A percentile compares a stretch with the other conserved stretches of the same genome.
These are phyloP conservation scores for Acleris sparsana DNA, from an alignment of 2,888 invertebrate species.

Conservation along the genomic window DNA sequence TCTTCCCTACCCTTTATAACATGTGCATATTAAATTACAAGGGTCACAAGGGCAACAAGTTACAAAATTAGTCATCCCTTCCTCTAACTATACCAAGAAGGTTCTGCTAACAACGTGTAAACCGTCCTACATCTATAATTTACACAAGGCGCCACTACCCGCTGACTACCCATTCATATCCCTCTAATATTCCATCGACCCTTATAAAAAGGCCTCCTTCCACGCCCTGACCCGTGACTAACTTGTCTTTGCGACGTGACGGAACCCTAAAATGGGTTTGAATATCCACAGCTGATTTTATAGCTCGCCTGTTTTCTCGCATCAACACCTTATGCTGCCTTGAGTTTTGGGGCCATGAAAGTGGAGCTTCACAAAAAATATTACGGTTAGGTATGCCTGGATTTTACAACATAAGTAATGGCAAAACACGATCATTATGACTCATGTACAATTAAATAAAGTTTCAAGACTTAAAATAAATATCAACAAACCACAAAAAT, in stretches of 20 bases:
- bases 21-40: no score
- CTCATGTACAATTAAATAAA: no score
- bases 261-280: constrained; percentile 35
- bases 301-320: constrained; percentile 50
- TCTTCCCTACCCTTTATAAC: no score
- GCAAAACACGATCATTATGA: no score
- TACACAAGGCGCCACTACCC: background rate
- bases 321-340: constrained; percentile 50
- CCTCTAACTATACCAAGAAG: background rate
- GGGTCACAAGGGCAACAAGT: no score
- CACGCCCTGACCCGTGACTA: constrained; percentile 56
- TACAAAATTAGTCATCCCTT: no score
- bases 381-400: no score
- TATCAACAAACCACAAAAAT: no score
- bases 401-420: no score
- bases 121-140: background rate
- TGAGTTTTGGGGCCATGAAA: constrained; percentile 10
- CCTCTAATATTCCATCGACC: constrained; percentile 28
- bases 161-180: constrained; percentile 2
- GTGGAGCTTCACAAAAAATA: no score
- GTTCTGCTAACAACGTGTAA: background rate
- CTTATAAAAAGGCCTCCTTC: constrained; percentile 15
- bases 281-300: constrained; percentile 60
- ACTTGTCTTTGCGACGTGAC: constrained; percentile 55
- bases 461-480: no score